Conservation (phyloP, 2,888 invertebrate species). For the Scaptomyza flava region DNA sequence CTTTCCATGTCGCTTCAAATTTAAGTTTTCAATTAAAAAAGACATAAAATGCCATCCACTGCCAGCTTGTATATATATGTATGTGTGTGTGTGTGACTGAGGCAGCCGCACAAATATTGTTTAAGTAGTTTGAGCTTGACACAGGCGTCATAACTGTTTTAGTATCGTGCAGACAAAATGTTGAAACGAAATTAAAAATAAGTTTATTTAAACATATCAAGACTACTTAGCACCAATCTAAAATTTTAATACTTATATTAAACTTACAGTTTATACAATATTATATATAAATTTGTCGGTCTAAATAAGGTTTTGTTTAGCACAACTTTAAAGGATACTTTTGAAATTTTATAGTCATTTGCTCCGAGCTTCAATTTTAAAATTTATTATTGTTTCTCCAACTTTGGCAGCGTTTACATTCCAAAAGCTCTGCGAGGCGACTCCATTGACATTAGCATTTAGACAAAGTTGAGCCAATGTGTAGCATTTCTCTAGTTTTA, state of each 20-base stretch:
- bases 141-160: constrained; percentile 72
- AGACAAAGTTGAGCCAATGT: constrained; percentile 49
- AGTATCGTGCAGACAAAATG: constrained; percentile 39
- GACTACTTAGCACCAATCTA: background rate
- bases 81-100: constrained; percentile 48
- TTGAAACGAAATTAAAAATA: background rate
- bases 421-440: constrained; percentile 26
- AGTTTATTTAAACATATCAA: background rate
- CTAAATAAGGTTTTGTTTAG: background rate
- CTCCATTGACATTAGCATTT: constrained; percentile 37
- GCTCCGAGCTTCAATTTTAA: constrained; percentile 28
- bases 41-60: constrained; percentile 67
- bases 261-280: background rate
- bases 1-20: constrained; percentile 79
- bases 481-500: constrained; percentile 72
- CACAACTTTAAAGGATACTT: background rate
- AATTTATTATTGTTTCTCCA: constrained; percentile 39
- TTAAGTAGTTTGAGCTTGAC: constrained; percentile 77
- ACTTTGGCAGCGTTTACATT: constrained; percentile 45
- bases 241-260: background rate
- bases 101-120: constrained; percentile 59
- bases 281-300: background rate
- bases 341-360: constrained; percentile 1
- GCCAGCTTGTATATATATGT: constrained; percentile 8
- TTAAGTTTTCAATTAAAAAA: constrained; percentile 80